phyloP scores from a whole-genome alignment of 1,140 invertebrate genomes.

The Centruroides vittatus region DNA sequence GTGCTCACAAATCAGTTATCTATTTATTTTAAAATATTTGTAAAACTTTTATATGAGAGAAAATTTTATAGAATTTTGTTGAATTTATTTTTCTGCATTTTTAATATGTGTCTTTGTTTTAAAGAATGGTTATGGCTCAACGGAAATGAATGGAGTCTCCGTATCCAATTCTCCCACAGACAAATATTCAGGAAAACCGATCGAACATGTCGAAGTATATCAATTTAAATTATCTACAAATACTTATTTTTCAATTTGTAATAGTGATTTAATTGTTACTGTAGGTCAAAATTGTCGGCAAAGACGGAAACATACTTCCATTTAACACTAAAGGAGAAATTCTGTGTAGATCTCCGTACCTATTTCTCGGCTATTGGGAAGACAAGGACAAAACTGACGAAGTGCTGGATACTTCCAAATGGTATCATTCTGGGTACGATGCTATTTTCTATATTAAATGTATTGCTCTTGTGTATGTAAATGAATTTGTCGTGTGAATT shows the following conservation, averaged over 20 bases:
- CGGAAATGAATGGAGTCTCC: too few relatives aligned
- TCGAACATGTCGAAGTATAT: background rate
- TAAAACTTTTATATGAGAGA: too few relatives aligned
- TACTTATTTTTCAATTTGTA: background rate
- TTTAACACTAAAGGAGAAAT: constrained; percentile 66
- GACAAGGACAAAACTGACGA: constrained; percentile 66
- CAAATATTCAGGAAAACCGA: too few relatives aligned
- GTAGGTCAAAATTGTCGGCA: constrained; percentile 54
- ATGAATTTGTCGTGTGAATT: constrained; percentile 5
- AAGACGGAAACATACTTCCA: constrained; percentile 50
- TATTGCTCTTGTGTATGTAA: background rate
- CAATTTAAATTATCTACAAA: background rate
- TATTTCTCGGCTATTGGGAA: constrained; percentile 72
- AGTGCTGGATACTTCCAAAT: constrained; percentile 50
- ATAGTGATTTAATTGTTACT: background rate
- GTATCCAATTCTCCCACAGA: background rate
- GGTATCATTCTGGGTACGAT: constrained; percentile 75
- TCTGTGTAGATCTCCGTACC: constrained; percentile 59
- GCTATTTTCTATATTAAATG: background rate
- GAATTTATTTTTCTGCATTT: too few relatives aligned
- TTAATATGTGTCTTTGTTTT: background rate
- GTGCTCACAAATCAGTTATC: too few relatives aligned
- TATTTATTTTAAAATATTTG: too few relatives aligned
- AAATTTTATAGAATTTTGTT: too few relatives aligned
- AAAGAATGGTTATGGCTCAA: background rate